These are phyloP conservation scores for Orientallactaga bullata DNA, from an alignment of 2,113 vertebrate genomes.

Conservation along the genomic window DNA sequence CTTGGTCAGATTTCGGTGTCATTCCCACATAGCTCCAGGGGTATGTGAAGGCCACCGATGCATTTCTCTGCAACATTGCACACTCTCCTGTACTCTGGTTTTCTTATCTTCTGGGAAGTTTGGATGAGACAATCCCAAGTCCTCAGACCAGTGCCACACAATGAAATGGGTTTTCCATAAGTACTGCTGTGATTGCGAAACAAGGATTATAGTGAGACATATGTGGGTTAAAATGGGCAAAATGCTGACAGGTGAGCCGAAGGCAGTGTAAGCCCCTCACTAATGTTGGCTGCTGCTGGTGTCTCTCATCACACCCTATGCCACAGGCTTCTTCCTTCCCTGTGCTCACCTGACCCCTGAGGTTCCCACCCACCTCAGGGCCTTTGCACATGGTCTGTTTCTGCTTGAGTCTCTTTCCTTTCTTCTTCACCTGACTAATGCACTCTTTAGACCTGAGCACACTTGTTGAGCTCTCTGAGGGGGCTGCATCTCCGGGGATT, in stretches of 20 bases:
- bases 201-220: neutral
- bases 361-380: neutral
- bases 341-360: neutral
- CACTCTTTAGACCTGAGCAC: neutral
- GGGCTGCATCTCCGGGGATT: neutral
- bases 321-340: neutral
- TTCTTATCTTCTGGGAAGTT: neutral
- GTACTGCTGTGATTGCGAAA: neutral
- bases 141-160: neutral
- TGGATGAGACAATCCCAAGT: neutral
- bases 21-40: neutral
- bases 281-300: accelerated
- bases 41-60: too few species aligned
- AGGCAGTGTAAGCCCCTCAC: too few species aligned
- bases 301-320: neutral
- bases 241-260: neutral
- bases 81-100: neutral
- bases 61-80: neutral
- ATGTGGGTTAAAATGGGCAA: neutral
- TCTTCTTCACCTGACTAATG: neutral
- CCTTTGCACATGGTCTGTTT: neutral
- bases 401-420: neutral
- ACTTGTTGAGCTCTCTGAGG: neutral
- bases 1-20: neutral
- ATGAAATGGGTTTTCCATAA: neutral